These are phyloP conservation scores for Drosophila suzukii DNA, from an alignment of 1,140 invertebrate genomes.

Conservation along the genomic window DNA sequence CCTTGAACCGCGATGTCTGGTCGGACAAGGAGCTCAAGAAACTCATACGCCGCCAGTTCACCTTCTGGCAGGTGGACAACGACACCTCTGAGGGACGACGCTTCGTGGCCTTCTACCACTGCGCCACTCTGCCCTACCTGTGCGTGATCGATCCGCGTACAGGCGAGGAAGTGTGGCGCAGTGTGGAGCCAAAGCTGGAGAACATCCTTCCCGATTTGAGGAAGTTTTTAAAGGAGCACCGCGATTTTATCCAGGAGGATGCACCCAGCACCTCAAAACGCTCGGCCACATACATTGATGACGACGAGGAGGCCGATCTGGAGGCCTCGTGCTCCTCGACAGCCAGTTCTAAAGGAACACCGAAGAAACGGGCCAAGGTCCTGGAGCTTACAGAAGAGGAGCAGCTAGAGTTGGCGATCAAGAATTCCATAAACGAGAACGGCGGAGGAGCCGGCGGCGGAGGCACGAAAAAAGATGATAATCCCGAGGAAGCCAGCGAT, in stretches of 20 bases:
- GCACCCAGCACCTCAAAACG: constrained; percentile 71
- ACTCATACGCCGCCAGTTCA: constrained; percentile 89
- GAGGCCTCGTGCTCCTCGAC: constrained; percentile 38
- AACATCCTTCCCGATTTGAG: constrained; percentile 66
- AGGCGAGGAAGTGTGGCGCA: constrained; percentile 86
- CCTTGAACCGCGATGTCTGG: constrained; percentile 92
- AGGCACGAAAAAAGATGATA: constrained; percentile 10
- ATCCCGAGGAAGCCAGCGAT: constrained; percentile 48
- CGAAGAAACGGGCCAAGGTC: constrained; percentile 67
- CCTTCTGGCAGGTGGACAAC: constrained; percentile 92
- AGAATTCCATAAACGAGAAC: constrained; percentile 82
- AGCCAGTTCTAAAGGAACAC: constrained; percentile 41
- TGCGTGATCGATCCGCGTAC: constrained; percentile 91
- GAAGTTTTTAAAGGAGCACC: constrained; percentile 70
- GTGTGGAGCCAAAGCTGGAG: constrained; percentile 63
- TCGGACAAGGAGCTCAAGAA: constrained; percentile 88
- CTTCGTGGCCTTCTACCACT: constrained; percentile 90
- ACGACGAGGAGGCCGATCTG: constrained; percentile 45
- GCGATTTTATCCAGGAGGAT: constrained; percentile 66
- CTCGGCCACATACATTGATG: constrained; percentile 42
- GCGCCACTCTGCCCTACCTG: constrained; percentile 89
- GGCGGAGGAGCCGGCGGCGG: constrained; percentile 10
- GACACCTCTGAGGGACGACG: constrained; percentile 89
- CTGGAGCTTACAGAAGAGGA: constrained; percentile 79
- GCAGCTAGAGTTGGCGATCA: constrained; percentile 77